Base-by-base conservation (phyloP, 2,888 invertebrate species). In the Agrenia bidenticulata region DNA sequence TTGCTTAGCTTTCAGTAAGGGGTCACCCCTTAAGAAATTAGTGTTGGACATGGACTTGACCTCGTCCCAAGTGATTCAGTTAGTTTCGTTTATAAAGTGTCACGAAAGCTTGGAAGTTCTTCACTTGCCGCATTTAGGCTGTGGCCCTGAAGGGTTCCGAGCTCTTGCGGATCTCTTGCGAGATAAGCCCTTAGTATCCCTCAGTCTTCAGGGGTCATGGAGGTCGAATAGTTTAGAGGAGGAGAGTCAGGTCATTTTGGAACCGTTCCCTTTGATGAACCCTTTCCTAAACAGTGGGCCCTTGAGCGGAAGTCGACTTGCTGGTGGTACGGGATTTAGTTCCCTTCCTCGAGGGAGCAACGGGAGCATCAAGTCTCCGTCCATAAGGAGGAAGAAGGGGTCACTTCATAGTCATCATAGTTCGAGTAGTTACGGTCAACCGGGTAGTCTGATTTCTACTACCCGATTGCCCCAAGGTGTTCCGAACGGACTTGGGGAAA, bases 41-140 rank as follows among this genome's bases (percentile, higher is more conserved):
- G 81, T 83, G n/a, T 78, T 84, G 64, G 84, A 84, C 78, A 80
- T 84, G 77, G 83, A 83, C 76, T 79, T 84, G 65, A 82, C 83
- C 62, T 82, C 83, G 32, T 80, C 81, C 49, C 84, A 84, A 79
- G 80, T 84, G 67, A 81, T 82, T 50, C 82, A 84, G 72, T 79
- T 84, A 64, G 84, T 83, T 76, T 77, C 79, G 2, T 81, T 82
- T 11, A 79, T 84, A 32, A 81, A 83, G 70, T 80, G 80, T 69
- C 83, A 83, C 76, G 79, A 82, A 54, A 81, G 81, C 75, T 80
- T 84, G 49, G 81, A 83, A 64, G 80, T 83, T 42, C 77, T 84
- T 63, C 83, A 83, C 69, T 79, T 84, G 71, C 84, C 84, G 11
- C 84, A 84, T 78, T 79, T 84, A 63, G 81, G 83, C 63, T 83